These are phyloP conservation scores for Erpornis zantholeuca DNA, from an alignment of 2,113 vertebrate genomes.

Conservation along the genomic window DNA sequence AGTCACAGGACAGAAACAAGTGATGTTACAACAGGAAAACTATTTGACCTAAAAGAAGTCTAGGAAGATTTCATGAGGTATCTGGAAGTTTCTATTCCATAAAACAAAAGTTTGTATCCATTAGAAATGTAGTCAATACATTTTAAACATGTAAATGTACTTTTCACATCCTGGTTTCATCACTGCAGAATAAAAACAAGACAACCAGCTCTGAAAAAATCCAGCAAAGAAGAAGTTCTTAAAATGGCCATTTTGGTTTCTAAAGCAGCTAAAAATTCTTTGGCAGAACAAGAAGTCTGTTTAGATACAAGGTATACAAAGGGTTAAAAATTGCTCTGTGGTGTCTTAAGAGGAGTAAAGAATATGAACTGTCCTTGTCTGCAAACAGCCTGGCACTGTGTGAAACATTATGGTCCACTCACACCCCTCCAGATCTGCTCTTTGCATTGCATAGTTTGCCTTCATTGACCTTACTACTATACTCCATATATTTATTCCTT, in stretches of 20 bases:
- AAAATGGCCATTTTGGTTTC: neutral
- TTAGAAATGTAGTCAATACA: neutral
- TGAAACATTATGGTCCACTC: neutral
- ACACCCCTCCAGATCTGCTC: neutral
- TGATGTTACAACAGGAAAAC: neutral
- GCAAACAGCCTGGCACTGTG: neutral
- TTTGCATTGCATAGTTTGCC: neutral
- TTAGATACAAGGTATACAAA: neutral
- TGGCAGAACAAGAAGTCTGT: neutral
- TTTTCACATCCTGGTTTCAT: neutral
- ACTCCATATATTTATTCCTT: neutral
- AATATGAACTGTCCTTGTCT: neutral
- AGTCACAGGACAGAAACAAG: neutral
- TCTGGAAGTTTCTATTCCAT: neutral
- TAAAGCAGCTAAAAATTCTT: constrained; percentile 1
- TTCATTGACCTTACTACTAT: neutral
- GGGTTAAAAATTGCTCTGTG: neutral
- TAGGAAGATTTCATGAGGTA: neutral
- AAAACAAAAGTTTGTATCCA: neutral
- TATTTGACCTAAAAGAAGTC: neutral
- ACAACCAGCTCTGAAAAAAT: neutral
- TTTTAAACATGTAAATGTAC: neutral
- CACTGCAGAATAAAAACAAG: neutral
- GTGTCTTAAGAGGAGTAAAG: neutral
- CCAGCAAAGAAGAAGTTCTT: neutral